Evolutionary conservation across 2,113 vertebrate species (phyloP).

Genomic region (Lasiurus cinereus): DNA sequence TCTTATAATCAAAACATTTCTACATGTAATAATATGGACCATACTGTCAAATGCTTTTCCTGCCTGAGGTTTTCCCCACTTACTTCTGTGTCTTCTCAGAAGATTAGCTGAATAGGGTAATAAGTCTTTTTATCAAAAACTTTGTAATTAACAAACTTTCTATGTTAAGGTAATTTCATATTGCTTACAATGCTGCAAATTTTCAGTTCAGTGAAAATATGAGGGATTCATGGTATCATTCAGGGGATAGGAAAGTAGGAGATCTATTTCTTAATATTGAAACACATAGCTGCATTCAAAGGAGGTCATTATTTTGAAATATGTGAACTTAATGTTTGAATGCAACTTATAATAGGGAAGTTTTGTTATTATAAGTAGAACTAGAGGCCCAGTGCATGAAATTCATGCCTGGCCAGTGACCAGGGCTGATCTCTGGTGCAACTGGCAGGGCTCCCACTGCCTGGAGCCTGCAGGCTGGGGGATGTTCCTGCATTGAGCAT

Average conservation of each 20-base stretch:
- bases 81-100: slow-evolving; percentile 17
- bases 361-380: slow-evolving; percentile 38
- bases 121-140: slow-evolving; percentile 48
- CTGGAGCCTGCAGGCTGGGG: no score
- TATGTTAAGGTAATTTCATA: slow-evolving; percentile 10
- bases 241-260: slow-evolving; percentile 17
- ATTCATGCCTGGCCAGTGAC: no score
- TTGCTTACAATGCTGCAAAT: slow-evolving; percentile 12
- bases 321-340: slow-evolving; percentile 34
- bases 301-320: slow-evolving; percentile 62
- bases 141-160: slow-evolving; percentile 33
- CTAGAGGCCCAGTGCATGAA: no score
- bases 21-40: neutral
- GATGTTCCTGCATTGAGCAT: no score
- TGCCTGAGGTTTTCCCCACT: slow-evolving; percentile 18
- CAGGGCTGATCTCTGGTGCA: no score
- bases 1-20: neutral
- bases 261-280: slow-evolving; percentile 10
- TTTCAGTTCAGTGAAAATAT: slow-evolving; percentile 16
- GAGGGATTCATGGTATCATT: slow-evolving; percentile 3
- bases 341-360: neutral
- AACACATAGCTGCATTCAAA: neutral
- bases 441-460: no score
- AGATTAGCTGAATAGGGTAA: slow-evolving; percentile 28
- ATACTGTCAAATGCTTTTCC: neutral